Conservation (phyloP, 1,140 invertebrate genomes). For the Chironomus striatipennis region DNA sequence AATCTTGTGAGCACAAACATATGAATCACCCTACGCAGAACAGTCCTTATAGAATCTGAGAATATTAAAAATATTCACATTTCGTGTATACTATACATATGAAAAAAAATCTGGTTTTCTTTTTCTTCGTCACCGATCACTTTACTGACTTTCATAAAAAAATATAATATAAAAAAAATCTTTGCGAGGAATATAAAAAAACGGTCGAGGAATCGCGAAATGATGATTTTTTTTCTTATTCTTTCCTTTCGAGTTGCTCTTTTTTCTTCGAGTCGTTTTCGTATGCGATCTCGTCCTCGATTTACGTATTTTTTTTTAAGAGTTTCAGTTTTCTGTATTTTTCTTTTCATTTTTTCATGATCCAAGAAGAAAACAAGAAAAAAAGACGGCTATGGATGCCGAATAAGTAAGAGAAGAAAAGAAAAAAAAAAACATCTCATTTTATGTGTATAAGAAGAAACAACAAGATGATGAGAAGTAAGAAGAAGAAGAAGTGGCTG, state of each 20-base stretch:
- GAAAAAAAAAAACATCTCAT: background rate
- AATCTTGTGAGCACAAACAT: conserved; percentile 2
- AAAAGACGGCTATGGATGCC: background rate
- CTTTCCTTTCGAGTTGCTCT: background rate
- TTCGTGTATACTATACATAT: background rate
- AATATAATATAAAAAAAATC: background rate
- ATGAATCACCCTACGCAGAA: background rate
- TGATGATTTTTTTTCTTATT: conserved; percentile 20
- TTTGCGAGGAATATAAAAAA: conserved; percentile 23
- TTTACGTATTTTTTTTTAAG: background rate
- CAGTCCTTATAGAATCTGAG: background rate
- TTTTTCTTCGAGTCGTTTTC: background rate
- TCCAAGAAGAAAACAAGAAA: background rate
- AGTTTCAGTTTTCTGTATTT: conserved; percentile 22
- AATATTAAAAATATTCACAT: background rate
- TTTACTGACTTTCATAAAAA: conserved; percentile 24
- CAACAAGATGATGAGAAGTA: background rate
- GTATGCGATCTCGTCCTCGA: conserved; percentile 16
- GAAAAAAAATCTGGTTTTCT: conserved; percentile 20
- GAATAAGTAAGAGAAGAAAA: background rate
- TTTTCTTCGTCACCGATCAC: conserved; percentile 16
- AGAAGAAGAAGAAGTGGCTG: background rate
- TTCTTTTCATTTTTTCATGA: background rate
- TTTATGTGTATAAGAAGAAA: background rate
- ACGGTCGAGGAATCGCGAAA: conserved; percentile 20